A percentile compares a stretch with the other conserved stretches of the same genome.
These are phyloP conservation scores for Trachythela sp. DNA, from an alignment of 64 coral and sea anemone species.

Conservation along the genomic window DNA sequence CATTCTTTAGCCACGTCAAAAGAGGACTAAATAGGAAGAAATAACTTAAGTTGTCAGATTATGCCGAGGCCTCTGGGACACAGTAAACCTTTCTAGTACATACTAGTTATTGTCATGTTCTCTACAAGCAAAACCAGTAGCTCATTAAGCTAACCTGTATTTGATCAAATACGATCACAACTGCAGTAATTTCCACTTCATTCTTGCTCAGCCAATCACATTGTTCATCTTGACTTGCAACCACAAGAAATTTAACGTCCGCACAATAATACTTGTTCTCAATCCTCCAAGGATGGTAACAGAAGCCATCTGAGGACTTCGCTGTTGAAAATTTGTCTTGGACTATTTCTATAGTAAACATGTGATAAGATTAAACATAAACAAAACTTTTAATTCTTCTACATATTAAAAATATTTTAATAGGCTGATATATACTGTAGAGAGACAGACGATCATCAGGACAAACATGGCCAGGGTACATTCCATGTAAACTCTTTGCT, in stretches of 20 bases:
- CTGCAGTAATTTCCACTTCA: neutral
- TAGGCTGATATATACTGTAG: too few species aligned
- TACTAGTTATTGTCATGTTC: neutral
- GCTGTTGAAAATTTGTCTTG: neutral
- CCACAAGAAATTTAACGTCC: neutral
- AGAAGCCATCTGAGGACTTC: neutral
- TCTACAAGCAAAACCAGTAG: neutral
- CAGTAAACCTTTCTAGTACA: too few species aligned
- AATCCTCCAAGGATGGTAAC: neutral
- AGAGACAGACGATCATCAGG: too few species aligned
- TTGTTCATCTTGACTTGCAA: neutral
- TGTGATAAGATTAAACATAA: neutral
- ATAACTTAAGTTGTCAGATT: neutral
- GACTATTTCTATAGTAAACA: neutral
- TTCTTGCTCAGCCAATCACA: neutral
- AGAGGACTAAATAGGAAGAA: neutral
- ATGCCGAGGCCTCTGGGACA: too few species aligned
- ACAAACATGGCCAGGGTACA: too few species aligned
- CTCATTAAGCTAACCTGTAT: neutral
- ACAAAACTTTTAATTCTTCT: neutral
- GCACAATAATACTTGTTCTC: slow-evolving; percentile 11
- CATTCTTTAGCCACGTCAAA: neutral
- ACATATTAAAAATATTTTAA: neutral
- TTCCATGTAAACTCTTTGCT: too few species aligned
- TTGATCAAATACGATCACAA: neutral